These are phyloP conservation scores for Hippocampus comes DNA, from an alignment of 2,113 vertebrate genomes.

Conservation along the genomic window DNA sequence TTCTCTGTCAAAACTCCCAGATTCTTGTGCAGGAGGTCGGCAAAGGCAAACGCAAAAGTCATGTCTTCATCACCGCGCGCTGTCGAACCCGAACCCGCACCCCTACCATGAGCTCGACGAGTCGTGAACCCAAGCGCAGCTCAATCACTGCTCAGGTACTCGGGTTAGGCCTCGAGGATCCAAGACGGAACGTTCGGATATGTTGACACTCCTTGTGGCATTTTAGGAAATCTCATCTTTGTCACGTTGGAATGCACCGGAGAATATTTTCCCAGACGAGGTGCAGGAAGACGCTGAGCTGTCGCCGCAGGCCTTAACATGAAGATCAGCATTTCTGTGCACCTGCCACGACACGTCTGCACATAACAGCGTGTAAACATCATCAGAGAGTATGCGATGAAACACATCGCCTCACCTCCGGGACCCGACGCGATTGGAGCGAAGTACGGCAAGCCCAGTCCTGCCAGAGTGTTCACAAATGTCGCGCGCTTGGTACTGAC, in stretches of 20 bases:
- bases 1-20: slow-evolving; percentile 41
- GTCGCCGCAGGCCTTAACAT: slow-evolving; percentile 44
- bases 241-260: slow-evolving; percentile 45
- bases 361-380: slow-evolving; percentile 44
- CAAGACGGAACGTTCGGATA: too few species aligned
- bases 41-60: background rate
- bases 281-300: slow-evolving; percentile 56
- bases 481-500: slow-evolving; percentile 7
- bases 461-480: slow-evolving; percentile 14
- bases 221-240: slow-evolving; percentile 45
- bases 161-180: too few species aligned
- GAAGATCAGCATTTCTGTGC: slow-evolving; percentile 43
- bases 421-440: slow-evolving; percentile 1
- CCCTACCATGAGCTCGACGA: background rate
- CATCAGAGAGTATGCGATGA: slow-evolving; percentile 36
- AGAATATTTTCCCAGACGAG: slow-evolving; percentile 66
- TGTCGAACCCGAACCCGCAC: too few species aligned
- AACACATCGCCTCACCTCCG: slow-evolving; percentile 26
- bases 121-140: background rate
- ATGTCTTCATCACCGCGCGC: background rate
- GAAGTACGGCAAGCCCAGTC: slow-evolving; percentile 32
- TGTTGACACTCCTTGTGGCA: slow-evolving; percentile 19
- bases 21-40: slow-evolving; percentile 49
- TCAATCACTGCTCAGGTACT: background rate
- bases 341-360: slow-evolving; percentile 53